phyloP scores from a whole-genome alignment of 2,113 vertebrate species.

The Silurus asotus region DNA sequence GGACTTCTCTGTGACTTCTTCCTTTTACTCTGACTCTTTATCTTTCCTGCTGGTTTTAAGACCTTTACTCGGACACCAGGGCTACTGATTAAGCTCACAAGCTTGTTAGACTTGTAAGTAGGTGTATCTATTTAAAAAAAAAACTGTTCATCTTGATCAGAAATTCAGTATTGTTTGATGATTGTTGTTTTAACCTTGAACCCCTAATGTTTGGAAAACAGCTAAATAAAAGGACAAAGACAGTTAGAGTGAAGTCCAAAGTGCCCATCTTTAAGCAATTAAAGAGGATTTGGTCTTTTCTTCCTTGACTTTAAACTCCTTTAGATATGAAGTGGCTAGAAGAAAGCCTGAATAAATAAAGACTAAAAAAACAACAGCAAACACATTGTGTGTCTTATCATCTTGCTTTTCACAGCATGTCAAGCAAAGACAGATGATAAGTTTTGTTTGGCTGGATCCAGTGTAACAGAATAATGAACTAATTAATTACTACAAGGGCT shows the following conservation, averaged over 20 bases:
- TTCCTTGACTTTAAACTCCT: neutral
- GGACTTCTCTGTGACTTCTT: neutral
- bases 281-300: slow-evolving; percentile 16
- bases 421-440: slow-evolving; percentile 26
- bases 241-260: slow-evolving; percentile 9
- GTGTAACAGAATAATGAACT: slow-evolving; percentile 38
- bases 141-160: slow-evolving; percentile 1
- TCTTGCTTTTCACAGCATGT: slow-evolving; percentile 23
- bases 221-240: slow-evolving; percentile 32
- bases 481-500: slow-evolving; percentile 44
- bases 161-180: neutral
- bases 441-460: slow-evolving; percentile 32
- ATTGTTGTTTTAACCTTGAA: neutral
- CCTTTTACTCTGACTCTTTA: neutral
- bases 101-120: neutral
- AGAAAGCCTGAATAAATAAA: neutral
- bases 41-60: neutral
- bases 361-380: neutral
- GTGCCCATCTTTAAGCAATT: slow-evolving; percentile 29
- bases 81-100: neutral
- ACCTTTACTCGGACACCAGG: neutral
- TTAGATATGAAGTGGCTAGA: neutral
- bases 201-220: neutral
- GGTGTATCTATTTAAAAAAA: no score
- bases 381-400: neutral